Base-by-base conservation (phyloP, 2,113 vertebrate species). In the Herpetotheres cachinnans region DNA sequence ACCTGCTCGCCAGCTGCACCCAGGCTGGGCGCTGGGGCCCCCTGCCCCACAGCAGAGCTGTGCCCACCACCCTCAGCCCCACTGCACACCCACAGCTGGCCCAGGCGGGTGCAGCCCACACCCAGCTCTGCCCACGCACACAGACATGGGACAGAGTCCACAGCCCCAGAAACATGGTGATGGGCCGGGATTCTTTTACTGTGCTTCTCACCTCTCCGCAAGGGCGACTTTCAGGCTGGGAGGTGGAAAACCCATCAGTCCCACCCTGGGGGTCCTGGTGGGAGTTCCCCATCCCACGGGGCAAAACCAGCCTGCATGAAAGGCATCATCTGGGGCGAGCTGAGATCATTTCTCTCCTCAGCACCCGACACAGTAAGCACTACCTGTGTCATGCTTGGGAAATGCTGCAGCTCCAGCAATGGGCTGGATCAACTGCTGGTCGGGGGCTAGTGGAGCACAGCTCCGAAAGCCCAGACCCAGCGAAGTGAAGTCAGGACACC, bases 401-500 rank as follows among this genome's bases (percentile, higher is more conserved):
- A 49, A 65, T 24, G 74, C 42, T 66, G 59, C 84, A 67, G 38
- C 46, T 76, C 32, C 4, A 26, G 81, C 34, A 73, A 63, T 49
- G 55, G 40, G 55, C 65, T 90, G 85, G 76, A 82, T 76, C 89
- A 90, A 40, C 59, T 85, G 59, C 70, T 70, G 59, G 40, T 32
- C 0, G 1, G 46, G 80, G 86, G 58, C 62, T 67, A 82, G 27
- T 1, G 2, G 52, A 62, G 94, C 69, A 63, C 87, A 96, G 66
- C 73, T 61, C 50, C 0, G 0, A 86, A 79, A 86, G 49, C 29
- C 55, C 88, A 96, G 89, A 76, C 82, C 86, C 6, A 0, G 36
- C 1, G 1, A 89, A 93, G 96, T 94, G 82, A 97, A 97, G 58
- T 91, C 91, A 95, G 97, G 97, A 95, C 93, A 96, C 26, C 55